Base-by-base conservation (phyloP, 2,797 vertebrate species). In the Dermochelys coriacea region DNA sequence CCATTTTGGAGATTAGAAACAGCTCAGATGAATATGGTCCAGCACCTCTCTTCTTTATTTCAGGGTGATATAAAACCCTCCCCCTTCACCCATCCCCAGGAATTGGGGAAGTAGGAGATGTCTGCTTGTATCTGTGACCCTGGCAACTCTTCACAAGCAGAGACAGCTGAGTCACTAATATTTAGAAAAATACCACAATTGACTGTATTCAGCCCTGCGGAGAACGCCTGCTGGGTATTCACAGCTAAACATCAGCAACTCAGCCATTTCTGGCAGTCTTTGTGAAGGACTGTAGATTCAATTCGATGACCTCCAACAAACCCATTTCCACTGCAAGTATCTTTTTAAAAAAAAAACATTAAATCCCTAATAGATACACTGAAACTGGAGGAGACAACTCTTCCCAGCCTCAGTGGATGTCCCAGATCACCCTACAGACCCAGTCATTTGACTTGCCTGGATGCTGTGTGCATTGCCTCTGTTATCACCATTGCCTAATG, bases 141-240 rank as follows among this genome's bases (percentile, higher is more conserved):
- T 96, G 96, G 94, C 98, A 98, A 97, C 91, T 88, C 87, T 97
- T 98, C 97, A 97, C 96, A 98, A 97, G 96, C 94, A 96, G 94
- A 97, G 97, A 98, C 95, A 98, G 96, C 94, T 97, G 97, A 98
- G 96, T 98, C 97, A 96, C 97, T 97, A 97, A 98, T 97, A 98
- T 98, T 98, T 97, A 96, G 96, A 98, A 97, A 98, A 98, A 98
- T 95, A 98, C 97, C 94, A 97, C 97, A 98, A 98, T 91, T 96
- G 94, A 96, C 97, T 98, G 95, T 96, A 97, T 98, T 98, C 96
- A 97, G 96, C 93, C 97, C 84, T 93, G 94, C 1, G n/a, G 93
- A 97, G 93, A 89, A 97, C 68, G 84, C 96, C 95, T 84, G 91
- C 96, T 96, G 95, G 68, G 97, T 97, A 88, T 97, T 98, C 96